Conservation (phyloP, 2,888 invertebrate species). For the Heliconius hortense region DNA sequence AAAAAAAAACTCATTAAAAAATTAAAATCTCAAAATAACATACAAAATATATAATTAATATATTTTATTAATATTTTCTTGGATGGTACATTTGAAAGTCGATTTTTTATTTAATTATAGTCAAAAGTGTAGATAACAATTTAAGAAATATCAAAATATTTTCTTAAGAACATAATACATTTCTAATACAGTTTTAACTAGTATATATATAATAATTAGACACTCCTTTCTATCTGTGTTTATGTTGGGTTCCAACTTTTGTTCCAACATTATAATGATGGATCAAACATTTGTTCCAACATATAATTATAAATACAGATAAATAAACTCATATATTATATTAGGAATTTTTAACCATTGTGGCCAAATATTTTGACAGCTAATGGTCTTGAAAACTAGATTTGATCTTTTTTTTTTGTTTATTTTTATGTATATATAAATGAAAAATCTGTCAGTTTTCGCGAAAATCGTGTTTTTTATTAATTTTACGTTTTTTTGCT, state of each 20-base stretch:
- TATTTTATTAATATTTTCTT: too few species aligned
- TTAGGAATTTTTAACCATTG: neutral
- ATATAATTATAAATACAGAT: neutral
- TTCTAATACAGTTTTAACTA: neutral
- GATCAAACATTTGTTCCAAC: neutral
- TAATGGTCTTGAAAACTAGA: neutral
- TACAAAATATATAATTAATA: too few species aligned
- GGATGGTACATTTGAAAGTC: too few species aligned
- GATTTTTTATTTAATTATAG: too few species aligned
- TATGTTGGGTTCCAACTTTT: neutral
- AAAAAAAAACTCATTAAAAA: too few species aligned
- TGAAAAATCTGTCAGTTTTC: neutral
- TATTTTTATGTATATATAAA: neutral
- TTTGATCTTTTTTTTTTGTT: conserved; percentile 1
- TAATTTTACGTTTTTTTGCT: conserved; percentile 4
- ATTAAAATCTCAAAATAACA: too few species aligned
- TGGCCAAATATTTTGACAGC: conserved; percentile 8
- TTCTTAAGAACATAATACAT: too few species aligned
- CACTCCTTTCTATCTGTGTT: neutral
- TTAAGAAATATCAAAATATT: too few species aligned
- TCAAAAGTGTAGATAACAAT: too few species aligned
- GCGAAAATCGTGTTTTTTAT: neutral
- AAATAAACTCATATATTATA: conserved; percentile 17
- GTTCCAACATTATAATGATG: neutral
- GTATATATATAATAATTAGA: neutral